Base-by-base conservation (phyloP, 23 tunicate genomes). In the Halocynthia roretzi region DNA sequence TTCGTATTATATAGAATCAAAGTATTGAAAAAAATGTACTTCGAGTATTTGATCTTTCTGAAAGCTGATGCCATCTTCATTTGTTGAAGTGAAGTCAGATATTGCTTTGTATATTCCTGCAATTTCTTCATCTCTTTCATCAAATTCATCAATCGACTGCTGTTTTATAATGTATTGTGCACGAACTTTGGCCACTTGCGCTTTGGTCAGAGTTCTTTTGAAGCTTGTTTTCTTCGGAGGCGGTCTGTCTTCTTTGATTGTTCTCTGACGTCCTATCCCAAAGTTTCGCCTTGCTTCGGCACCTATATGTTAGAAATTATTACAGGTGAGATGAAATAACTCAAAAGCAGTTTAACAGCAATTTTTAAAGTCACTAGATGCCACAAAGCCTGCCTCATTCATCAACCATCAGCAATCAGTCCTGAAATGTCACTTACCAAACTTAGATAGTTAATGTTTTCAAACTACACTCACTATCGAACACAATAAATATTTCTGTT, bases 31-130 rank as follows among this genome's bases (percentile, higher is more conserved):
- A 22, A 19, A 11, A 11, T 19, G 2, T 17, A 76, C 80, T 68
- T 76, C 53, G 50, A 60, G 85, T n/a, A 19, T 69, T 61, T 86
- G 71, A 15, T 73, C 85, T 52, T 69, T 79, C 15, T 61, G 58
- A 54, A 86, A 86, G 56, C 92, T 86, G 49, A 86, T 22, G 6
- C 92, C 92, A 20, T 76, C 92, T 7, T 56, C 50, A 8, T 80
- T 76, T 67, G 76, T 81, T 11, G 76, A 73, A 18, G 76, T 66
- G 61, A 86, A 81, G 19, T 66, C 44, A 19, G 58, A 72, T 5
- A 76, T 23, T 6, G 92, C 76, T 9, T 54, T 19, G 71, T 81
- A 86, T 4, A 6, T 74, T 74, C 56, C 78, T 5, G 60, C 62
- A 54, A 74, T 22, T 54, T 74, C 78, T 10, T 50, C 49, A 8